Evolutionary conservation across 2,797 vertebrate genomes (phyloP).

Genomic region (Calcarius lapponicus): DNA sequence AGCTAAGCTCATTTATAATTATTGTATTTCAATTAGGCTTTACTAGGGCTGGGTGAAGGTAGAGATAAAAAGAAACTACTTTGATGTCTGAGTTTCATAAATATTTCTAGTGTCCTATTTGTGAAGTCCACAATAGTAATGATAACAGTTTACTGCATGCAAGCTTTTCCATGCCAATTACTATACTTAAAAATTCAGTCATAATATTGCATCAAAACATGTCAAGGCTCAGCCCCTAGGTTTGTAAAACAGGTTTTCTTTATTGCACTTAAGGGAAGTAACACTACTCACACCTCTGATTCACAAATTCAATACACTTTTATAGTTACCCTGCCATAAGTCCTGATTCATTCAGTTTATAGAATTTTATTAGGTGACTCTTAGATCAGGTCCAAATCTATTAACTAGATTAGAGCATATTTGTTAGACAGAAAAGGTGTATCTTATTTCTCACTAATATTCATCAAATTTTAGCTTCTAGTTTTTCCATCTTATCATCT

Average conservation of each 20-base stretch:
- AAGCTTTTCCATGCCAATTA: constrained; percentile 28
- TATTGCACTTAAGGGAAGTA: not conserved
- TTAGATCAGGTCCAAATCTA: not conserved
- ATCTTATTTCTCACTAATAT: not conserved
- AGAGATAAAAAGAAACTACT: constrained; percentile 74
- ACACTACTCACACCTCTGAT: not conserved
- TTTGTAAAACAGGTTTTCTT: not conserved
- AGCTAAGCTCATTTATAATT: constrained; percentile 82
- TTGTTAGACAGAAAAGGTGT: not conserved
- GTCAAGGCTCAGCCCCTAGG: not conserved
- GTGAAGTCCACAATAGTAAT: constrained; percentile 44
- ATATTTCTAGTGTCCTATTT: constrained; percentile 67
- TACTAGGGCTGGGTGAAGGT: constrained; percentile 65
- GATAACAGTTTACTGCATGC: constrained; percentile 17
- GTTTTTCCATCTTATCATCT: not conserved
- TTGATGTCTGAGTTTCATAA: constrained; percentile 68
- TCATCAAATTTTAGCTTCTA: not conserved
- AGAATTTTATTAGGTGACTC: not conserved
- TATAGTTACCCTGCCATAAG: not conserved
- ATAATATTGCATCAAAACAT: not conserved
- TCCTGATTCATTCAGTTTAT: not conserved
- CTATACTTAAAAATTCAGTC: not conserved
- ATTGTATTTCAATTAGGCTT: constrained; percentile 83
- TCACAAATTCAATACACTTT: not conserved
- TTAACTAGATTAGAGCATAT: not conserved